A percentile compares a stretch with the other conserved stretches of the same genome.
phyloP scores from a whole-genome alignment of 2,113 vertebrate species.

The Cottus gobio region DNA sequence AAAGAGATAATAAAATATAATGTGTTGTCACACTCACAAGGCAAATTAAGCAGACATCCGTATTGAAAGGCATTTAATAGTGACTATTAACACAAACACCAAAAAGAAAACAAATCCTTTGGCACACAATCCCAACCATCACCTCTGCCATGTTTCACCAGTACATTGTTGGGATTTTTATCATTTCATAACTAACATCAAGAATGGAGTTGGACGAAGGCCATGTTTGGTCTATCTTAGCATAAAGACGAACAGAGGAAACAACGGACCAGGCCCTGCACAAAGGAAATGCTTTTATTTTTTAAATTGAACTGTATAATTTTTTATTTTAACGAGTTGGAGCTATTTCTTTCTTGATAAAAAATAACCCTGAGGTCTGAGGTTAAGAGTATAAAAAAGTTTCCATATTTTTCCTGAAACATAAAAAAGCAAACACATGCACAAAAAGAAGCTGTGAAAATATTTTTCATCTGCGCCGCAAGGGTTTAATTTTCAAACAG shows the following conservation, averaged over 20 bases:
- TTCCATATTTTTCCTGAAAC: too few species aligned
- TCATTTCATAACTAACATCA: not conserved
- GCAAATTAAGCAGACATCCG: not conserved
- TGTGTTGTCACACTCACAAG: too few species aligned
- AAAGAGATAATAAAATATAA: conserved; percentile 13
- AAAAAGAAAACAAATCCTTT: not conserved
- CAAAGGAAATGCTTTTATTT: too few species aligned
- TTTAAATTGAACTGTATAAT: too few species aligned
- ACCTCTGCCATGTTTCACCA: not conserved
- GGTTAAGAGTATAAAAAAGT: too few species aligned
- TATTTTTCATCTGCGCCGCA: not conserved
- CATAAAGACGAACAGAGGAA: not conserved
- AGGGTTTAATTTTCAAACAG: not conserved
- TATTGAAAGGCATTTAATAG: conserved; percentile 25
- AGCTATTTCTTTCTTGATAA: not conserved
- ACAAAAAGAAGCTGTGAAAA: not conserved
- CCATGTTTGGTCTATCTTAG: not conserved
- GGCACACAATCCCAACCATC: not conserved
- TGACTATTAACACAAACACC: not conserved
- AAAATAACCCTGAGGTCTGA: not conserved
- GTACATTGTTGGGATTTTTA: not conserved
- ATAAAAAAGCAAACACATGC: not conserved
- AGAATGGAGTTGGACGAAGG: not conserved
- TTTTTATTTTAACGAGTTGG: not conserved
- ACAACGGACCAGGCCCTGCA: not conserved